Evolutionary conservation across 2,888 invertebrate genomes (phyloP).

Genomic region (Drosophila rellima): DNA sequence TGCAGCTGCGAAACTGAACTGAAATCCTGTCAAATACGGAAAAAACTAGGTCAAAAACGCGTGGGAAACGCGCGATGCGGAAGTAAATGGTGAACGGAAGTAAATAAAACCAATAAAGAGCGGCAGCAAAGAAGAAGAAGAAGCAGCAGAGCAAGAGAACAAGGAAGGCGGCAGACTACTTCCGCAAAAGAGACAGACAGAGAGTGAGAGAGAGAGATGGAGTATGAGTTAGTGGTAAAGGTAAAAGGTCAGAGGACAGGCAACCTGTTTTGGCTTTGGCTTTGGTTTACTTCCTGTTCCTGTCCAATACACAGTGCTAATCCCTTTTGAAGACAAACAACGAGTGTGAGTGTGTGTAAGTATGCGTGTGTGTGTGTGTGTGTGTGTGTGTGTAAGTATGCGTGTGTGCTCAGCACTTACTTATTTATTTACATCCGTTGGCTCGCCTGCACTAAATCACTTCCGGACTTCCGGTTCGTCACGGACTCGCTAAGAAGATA

Average conservation of each 20-base stretch:
- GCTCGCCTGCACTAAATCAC: constrained; percentile 79
- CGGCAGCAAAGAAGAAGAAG: constrained; percentile 28
- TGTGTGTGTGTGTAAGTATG: constrained; percentile 13
- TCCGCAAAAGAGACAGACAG: constrained; percentile 50
- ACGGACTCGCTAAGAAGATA: constrained; percentile 47
- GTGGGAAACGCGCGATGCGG: constrained; percentile 65
- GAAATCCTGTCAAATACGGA: constrained; percentile 18
- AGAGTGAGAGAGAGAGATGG: constrained; percentile 17
- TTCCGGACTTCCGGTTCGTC: constrained; percentile 83
- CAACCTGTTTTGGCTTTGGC: constrained; percentile 65
- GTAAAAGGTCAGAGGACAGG: constrained; percentile 72
- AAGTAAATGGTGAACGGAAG: constrained; percentile 70
- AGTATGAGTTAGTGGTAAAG: constrained; percentile 54
- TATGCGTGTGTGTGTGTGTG: neutral
- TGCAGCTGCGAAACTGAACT: constrained; percentile 19
- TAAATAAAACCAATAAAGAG: constrained; percentile 73
- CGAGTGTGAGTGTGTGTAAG: constrained; percentile 12
- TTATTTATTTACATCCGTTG: constrained; percentile 75
- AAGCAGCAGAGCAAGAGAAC: constrained; percentile 28
- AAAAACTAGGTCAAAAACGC: constrained; percentile 62
- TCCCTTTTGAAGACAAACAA: constrained; percentile 66
- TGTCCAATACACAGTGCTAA: constrained; percentile 49
- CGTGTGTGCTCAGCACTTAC: constrained; percentile 50
- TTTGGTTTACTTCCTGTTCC: constrained; percentile 60
- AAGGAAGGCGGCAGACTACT: constrained; percentile 64